Evolutionary conservation across 2,113 vertebrate species (phyloP).

Genomic region (Triplophysa rosa): DNA sequence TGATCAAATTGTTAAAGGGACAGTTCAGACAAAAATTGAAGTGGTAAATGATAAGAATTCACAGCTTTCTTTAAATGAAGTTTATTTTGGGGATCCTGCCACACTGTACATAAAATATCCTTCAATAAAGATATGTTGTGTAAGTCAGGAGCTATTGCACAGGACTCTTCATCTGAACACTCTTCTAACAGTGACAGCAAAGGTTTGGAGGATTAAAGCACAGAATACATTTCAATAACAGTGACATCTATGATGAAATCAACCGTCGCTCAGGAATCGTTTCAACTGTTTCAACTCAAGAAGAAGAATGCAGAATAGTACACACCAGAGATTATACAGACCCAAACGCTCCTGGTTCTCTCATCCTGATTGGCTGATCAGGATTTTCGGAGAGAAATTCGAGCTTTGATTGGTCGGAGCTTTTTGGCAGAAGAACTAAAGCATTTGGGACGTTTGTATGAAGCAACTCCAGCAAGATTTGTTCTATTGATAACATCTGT

Average conservation of each 20-base stretch:
- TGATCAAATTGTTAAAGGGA: too few relatives aligned
- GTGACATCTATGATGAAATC: conserved; percentile 10
- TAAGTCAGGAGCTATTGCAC: background rate
- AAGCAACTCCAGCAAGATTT: background rate
- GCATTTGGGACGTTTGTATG: background rate
- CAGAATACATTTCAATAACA: background rate
- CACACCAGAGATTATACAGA: background rate
- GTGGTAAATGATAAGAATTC: background rate
- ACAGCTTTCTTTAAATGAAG: conserved; percentile 42
- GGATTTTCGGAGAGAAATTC: conserved; percentile 65
- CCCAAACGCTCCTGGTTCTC: conserved; percentile 48
- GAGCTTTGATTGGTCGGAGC: conserved; percentile 8
- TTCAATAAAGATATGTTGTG: conserved; percentile 15
- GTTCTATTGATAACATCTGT: background rate
- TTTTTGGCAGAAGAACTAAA: background rate
- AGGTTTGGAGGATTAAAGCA: background rate
- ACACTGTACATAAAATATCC: conserved; percentile 35
- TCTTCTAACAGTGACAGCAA: conserved; percentile 1
- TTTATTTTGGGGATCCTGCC: conserved; percentile 47
- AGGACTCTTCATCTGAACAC: conserved; percentile 4
- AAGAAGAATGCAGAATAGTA: background rate
- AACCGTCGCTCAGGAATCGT: background rate
- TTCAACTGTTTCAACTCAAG: background rate
- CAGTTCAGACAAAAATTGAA: background rate
- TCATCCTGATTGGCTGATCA: conserved; percentile 75